These are phyloP conservation scores for Bos javanicus DNA, from an alignment of 2,113 vertebrate species.

Conservation along the genomic window DNA sequence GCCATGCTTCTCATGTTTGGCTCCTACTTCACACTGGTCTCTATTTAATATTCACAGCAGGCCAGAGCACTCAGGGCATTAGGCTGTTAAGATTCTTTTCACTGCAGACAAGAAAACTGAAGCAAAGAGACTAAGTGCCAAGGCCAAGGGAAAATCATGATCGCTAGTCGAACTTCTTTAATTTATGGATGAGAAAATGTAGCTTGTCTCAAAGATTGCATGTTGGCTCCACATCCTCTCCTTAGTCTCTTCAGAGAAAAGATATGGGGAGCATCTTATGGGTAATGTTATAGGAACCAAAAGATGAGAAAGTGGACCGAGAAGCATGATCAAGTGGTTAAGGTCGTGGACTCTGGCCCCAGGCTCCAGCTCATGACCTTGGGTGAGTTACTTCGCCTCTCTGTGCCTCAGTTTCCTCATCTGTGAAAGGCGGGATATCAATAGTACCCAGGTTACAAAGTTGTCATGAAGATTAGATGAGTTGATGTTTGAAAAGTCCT, in stretches of 20 bases:
- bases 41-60: not conserved
- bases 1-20: not conserved
- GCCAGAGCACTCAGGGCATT: not conserved
- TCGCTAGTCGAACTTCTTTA: not conserved
- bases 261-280: not conserved
- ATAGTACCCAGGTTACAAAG: not conserved
- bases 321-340: not conserved
- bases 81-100: not conserved
- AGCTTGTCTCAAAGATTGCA: not conserved
- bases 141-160: not conserved
- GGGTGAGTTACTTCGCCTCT: not conserved
- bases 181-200: not conserved
- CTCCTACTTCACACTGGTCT: not conserved
- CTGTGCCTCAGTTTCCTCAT: not conserved
- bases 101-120: not conserved
- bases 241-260: not conserved
- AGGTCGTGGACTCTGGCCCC: not conserved
- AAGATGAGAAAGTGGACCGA: not conserved
- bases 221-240: not conserved
- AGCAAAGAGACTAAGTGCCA: not conserved
- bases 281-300: not conserved
- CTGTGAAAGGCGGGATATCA: not conserved
- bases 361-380: not conserved
- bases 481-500: not conserved
- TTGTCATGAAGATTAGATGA: not conserved